These are phyloP conservation scores for Caenorhabditis japonica DNA, from an alignment of 2,888 invertebrate genomes.

Conservation along the genomic window DNA sequence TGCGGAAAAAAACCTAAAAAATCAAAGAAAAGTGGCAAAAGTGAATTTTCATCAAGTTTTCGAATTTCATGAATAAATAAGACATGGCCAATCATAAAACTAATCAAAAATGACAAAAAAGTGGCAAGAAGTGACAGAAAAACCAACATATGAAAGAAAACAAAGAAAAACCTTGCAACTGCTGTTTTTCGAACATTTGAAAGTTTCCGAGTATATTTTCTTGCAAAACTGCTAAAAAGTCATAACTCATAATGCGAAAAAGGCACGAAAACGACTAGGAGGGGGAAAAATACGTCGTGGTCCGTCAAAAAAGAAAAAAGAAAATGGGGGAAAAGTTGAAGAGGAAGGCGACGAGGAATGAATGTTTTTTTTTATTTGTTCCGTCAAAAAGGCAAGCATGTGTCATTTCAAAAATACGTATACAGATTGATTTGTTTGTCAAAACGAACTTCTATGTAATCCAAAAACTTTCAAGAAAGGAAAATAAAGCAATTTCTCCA, in stretches of 20 bases:
- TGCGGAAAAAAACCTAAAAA: no score
- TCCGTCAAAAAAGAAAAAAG: constrained; percentile 4
- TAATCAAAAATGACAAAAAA: not conserved
- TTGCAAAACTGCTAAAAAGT: constrained; percentile 13
- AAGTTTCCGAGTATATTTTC: constrained; percentile 1
- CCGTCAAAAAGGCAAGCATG: constrained; percentile 8
- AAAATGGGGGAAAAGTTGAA: constrained; percentile 14
- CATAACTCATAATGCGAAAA: constrained; percentile 36
- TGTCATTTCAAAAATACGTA: constrained; percentile 16
- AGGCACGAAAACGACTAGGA: constrained; percentile 4
- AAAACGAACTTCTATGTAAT: no score
- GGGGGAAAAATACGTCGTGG: not conserved
- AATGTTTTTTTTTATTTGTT: constrained; percentile 12
- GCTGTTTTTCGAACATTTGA: constrained; percentile 9
- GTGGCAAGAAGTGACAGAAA: not conserved
- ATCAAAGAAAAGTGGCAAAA: no score
- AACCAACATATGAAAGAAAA: not conserved
- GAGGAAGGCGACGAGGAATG: constrained; percentile 20
- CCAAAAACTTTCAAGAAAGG: no score
- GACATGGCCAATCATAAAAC: not conserved
- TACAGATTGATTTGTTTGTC: no score
- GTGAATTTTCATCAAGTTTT: no score
- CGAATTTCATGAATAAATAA: no score
- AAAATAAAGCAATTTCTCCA: no score
- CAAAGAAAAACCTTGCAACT: constrained; percentile 3